Conservation (phyloP, 2,888 invertebrate genomes). For the Xanthia togata region DNA sequence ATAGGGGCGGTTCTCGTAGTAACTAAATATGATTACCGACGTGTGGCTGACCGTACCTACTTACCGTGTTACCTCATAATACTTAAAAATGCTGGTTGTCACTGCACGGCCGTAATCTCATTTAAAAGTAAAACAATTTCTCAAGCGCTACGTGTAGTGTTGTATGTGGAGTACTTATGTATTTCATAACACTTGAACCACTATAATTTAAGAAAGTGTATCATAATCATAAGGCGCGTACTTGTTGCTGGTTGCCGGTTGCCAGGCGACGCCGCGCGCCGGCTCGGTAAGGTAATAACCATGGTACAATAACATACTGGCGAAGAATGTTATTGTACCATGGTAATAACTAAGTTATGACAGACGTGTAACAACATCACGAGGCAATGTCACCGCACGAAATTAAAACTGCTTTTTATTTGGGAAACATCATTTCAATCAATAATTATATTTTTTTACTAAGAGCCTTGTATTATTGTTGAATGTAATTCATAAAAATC, state of each 20-base stretch:
- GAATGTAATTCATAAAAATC: too few relatives aligned
- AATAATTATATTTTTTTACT: neutral
- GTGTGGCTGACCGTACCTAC: neutral
- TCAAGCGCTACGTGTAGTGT: neutral
- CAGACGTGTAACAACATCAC: neutral
- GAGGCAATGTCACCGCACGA: neutral
- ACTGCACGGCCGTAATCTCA: conserved; percentile 6
- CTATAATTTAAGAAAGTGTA: conserved; percentile 12
- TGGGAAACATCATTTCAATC: too few relatives aligned
- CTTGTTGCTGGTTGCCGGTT: neutral
- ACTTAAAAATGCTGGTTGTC: conserved; percentile 15
- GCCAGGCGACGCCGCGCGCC: too few relatives aligned
- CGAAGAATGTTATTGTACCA: too few relatives aligned
- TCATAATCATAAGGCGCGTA: conserved; percentile 10
- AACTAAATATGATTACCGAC: neutral
- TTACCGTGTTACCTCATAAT: neutral
- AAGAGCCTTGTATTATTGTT: too few relatives aligned
- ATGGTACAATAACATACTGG: too few relatives aligned
- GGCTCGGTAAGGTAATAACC: too few relatives aligned
- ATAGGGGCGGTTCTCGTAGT: neutral
- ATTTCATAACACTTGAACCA: neutral
- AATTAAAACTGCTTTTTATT: neutral
- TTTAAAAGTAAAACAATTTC: conserved; percentile 35
- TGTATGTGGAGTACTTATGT: neutral
- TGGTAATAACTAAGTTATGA: neutral